Percentiles rank a stretch among this genome's conserved stretches.
Evolutionary conservation across 1,140 invertebrate genomes (phyloP).

Genomic region (Galleria mellonella): DNA sequence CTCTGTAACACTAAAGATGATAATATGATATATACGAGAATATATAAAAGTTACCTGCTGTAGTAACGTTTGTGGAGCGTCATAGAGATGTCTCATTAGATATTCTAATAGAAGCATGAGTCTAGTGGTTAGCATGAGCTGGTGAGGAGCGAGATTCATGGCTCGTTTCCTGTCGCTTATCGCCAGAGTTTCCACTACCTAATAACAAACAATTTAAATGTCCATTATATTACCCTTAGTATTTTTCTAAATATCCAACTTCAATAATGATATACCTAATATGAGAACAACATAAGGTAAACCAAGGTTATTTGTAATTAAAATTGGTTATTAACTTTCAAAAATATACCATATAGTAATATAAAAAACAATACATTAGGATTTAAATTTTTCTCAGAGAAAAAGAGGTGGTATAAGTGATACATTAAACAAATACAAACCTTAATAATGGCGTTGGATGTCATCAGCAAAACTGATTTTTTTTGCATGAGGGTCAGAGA

Average conservation of each 20-base stretch:
- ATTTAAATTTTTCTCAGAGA: too few relatives aligned
- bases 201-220: slow-evolving; percentile 43
- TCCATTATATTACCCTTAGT: too few relatives aligned
- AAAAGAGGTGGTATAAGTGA: neutral
- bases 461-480: slow-evolving; percentile 91
- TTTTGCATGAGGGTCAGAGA: slow-evolving; percentile 97
- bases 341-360: too few relatives aligned
- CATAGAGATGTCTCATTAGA: slow-evolving; percentile 95
- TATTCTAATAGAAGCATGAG: slow-evolving; percentile 95
- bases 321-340: too few relatives aligned
- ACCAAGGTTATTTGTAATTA: too few relatives aligned
- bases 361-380: too few relatives aligned
- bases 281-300: too few relatives aligned
- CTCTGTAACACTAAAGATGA: neutral
- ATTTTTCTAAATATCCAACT: too few relatives aligned
- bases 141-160: slow-evolving; percentile 62
- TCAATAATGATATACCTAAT: too few relatives aligned
- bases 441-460: slow-evolving; percentile 76
- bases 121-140: slow-evolving; percentile 88
- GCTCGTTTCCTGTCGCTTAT: slow-evolving; percentile 76
- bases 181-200: slow-evolving; percentile 94
- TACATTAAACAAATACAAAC: slow-evolving; percentile 23
- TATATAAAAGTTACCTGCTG: slow-evolving; percentile 79
- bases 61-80: slow-evolving; percentile 84
- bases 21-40: neutral